Conservation (phyloP, 2,113 vertebrate genomes). For the Ammodytes marinus region DNA sequence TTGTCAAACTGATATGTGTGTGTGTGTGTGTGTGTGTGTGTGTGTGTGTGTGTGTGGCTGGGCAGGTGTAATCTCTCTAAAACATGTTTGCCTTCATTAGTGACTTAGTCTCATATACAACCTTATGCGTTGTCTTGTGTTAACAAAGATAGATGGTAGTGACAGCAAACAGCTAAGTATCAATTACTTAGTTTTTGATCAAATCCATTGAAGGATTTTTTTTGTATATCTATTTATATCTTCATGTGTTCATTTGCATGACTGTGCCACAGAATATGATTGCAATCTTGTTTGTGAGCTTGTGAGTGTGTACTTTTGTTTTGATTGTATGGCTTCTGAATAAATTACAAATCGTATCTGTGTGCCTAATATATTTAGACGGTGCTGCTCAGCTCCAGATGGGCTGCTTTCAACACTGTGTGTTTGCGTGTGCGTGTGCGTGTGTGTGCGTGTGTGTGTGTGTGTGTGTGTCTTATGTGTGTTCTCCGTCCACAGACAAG, state of each 20-base stretch:
- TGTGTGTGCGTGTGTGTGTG: conserved; percentile 36
- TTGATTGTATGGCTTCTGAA: conserved; percentile 9
- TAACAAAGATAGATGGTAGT: background rate
- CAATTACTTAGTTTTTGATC: background rate
- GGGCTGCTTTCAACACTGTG: conserved; percentile 30
- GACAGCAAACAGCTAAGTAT: background rate
- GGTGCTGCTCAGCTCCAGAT: conserved; percentile 43
- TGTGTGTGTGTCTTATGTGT: conserved; percentile 35
- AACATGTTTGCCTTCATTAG: conserved; percentile 5
- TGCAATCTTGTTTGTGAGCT: conserved; percentile 1
- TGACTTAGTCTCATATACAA: background rate
- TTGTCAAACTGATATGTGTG: background rate
- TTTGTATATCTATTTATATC: background rate
- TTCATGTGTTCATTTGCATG: background rate
- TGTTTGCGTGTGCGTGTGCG: conserved; percentile 19
- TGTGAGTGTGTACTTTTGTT: background rate
- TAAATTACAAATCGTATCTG: conserved; percentile 36
- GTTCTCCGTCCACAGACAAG: conserved; percentile 85
- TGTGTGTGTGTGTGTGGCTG: background rate
- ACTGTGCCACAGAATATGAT: background rate
- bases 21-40: background rate
- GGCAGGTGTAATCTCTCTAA: background rate
- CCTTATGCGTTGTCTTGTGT: background rate
- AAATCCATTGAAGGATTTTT: background rate
- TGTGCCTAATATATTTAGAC: conserved; percentile 45